Conservation (phyloP, 2,888 invertebrate genomes). For the Aromia moschata region DNA sequence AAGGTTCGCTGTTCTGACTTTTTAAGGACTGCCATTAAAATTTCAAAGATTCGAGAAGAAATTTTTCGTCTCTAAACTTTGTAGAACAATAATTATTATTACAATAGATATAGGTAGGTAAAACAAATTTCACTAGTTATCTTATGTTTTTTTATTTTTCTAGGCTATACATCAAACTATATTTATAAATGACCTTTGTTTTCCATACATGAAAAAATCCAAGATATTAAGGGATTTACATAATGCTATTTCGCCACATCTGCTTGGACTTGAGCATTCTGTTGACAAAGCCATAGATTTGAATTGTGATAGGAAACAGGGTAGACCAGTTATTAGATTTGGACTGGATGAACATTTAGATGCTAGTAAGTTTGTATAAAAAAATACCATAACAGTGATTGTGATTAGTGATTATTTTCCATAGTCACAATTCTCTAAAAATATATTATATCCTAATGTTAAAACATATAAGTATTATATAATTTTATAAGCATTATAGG, state of each 20-base stretch:
- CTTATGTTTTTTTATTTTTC: slow-evolving; percentile 3
- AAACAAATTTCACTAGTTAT: neutral
- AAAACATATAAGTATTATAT: too few species aligned
- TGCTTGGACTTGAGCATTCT: slow-evolving; percentile 71
- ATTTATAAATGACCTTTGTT: slow-evolving; percentile 73
- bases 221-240: slow-evolving; percentile 67
- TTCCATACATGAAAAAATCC: slow-evolving; percentile 63
- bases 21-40: too few species aligned
- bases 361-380: slow-evolving; percentile 71
- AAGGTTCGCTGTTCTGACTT: slow-evolving; percentile 65
- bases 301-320: slow-evolving; percentile 65
- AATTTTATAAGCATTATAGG: too few species aligned
- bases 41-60: too few species aligned
- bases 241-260: slow-evolving; percentile 64
- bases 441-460: too few species aligned
- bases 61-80: too few species aligned
- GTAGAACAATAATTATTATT: too few species aligned
- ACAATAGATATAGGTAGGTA: slow-evolving; percentile 3
- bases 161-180: slow-evolving; percentile 77
- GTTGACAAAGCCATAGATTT: slow-evolving; percentile 80
- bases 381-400: too few species aligned
- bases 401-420: too few species aligned
- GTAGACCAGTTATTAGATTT: slow-evolving; percentile 77
- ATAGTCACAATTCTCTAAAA: too few species aligned
- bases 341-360: slow-evolving; percentile 82